Evolutionary conservation across 2,113 vertebrate species (phyloP).

Genomic region (Aegotheles bennettii): DNA sequence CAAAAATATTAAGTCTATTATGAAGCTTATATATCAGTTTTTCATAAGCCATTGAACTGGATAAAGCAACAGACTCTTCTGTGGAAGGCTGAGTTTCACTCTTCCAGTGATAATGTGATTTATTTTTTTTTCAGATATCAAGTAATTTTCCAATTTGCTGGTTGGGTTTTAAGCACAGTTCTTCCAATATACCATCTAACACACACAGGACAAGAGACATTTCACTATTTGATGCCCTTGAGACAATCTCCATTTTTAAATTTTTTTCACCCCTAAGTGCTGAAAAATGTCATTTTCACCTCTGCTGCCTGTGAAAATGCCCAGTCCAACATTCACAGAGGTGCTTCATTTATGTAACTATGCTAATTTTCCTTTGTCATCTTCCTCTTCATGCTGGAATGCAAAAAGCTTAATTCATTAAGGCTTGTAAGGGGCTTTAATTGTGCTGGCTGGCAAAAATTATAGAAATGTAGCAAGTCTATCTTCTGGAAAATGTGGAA

Average conservation of each 20-base stretch:
- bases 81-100: not conserved
- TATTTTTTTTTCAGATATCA: not conserved
- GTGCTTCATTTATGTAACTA: not conserved
- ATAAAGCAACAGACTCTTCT: not conserved
- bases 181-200: not conserved
- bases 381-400: not conserved
- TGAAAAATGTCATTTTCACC: not conserved
- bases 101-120: not conserved
- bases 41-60: conserved; percentile 18
- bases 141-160: not conserved
- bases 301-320: not conserved
- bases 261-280: not conserved
- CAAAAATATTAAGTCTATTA: conserved; percentile 16
- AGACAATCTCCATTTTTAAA: not conserved
- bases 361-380: conserved; percentile 25
- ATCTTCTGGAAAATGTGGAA: not conserved
- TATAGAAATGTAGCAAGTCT: not conserved
- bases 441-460: not conserved
- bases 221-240: not conserved
- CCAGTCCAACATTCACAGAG: not conserved
- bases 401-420: conserved; percentile 41
- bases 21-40: not conserved
- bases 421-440: not conserved
- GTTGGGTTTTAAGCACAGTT: not conserved
- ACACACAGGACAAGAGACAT: not conserved